A percentile compares a stretch with the other conserved stretches of the same genome.
These are phyloP conservation scores for Helostoma temminkii DNA, from an alignment of 2,797 vertebrate species.

Conservation along the genomic window DNA sequence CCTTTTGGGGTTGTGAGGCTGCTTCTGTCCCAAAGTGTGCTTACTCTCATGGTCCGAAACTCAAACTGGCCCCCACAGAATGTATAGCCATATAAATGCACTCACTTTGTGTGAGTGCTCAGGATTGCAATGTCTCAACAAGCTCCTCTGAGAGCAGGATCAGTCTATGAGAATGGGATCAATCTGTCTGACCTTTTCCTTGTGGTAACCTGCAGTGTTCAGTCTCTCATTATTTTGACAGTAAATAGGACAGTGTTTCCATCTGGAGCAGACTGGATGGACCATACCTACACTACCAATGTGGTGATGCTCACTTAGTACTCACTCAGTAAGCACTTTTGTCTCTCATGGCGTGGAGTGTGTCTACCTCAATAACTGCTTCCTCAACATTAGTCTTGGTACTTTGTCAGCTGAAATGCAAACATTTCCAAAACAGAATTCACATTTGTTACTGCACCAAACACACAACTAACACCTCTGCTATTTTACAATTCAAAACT, in stretches of 20 bases:
- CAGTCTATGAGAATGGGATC: slow-evolving; percentile 70
- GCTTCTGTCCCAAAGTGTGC: too few species aligned
- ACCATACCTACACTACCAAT: slow-evolving; percentile 22
- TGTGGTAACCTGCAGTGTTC: slow-evolving; percentile 67
- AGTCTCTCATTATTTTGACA: slow-evolving; percentile 74
- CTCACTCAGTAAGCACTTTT: slow-evolving; percentile 38
- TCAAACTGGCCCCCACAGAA: too few species aligned
- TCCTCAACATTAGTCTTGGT: slow-evolving; percentile 12
- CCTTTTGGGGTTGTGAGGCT: too few species aligned
- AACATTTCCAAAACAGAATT: slow-evolving; percentile 2
- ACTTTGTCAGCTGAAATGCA: not conserved
- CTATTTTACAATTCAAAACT: slow-evolving; percentile 10
- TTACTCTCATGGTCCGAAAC: too few species aligned
- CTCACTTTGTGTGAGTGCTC: slow-evolving; percentile 47
- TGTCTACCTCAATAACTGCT: slow-evolving; percentile 28
- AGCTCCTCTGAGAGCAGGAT: slow-evolving; percentile 60
- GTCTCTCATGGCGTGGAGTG: too few species aligned
- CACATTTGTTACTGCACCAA: slow-evolving; percentile 6
- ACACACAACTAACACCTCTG: not conserved
- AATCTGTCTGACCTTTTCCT: slow-evolving; percentile 78
- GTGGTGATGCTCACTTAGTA: slow-evolving; percentile 2
- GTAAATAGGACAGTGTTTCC: slow-evolving; percentile 72
- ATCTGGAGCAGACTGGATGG: slow-evolving; percentile 33
- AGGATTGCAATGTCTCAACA: slow-evolving; percentile 60
- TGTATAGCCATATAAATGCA: not conserved